phyloP scores from a whole-genome alignment of 2,797 vertebrate genomes.

The Rhodeus uyekii region DNA sequence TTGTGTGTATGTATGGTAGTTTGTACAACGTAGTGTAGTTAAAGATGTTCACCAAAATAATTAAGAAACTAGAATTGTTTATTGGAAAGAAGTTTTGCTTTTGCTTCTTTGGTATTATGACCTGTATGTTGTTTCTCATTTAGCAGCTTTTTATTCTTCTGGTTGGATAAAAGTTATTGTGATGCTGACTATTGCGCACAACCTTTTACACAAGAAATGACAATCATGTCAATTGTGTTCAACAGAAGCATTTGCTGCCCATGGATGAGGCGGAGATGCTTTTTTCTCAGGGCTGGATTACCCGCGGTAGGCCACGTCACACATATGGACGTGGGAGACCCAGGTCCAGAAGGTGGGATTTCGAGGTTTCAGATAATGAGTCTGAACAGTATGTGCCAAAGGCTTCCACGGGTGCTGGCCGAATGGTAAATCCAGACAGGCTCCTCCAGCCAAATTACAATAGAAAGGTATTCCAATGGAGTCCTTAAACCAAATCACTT shows the following conservation, averaged over 20 bases:
- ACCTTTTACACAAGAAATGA: too few species aligned
- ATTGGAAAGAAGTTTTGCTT: not conserved
- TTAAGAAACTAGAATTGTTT: not conserved
- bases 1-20: not conserved
- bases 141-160: not conserved
- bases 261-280: conserved; percentile 67
- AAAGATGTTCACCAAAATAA: not conserved
- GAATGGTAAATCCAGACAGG: conserved; percentile 24
- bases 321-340: conserved; percentile 66
- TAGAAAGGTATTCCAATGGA: conserved; percentile 29
- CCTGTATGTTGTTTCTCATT: not conserved
- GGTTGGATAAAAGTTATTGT: not conserved
- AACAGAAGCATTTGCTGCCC: conserved; percentile 79
- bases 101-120: not conserved
- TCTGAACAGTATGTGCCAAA: conserved; percentile 63
- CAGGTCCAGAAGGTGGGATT: conserved; percentile 58
- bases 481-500: not conserved
- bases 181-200: not conserved
- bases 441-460: conserved; percentile 22
- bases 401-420: conserved; percentile 39
- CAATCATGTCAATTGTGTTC: conserved; percentile 43
- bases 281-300: conserved; percentile 52
- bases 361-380: conserved; percentile 71
- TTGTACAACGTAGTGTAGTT: not conserved
- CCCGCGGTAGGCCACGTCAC: conserved; percentile 65